phyloP scores from a whole-genome alignment of 2,888 invertebrate genomes.

The Trissolcus brochymenae region DNA sequence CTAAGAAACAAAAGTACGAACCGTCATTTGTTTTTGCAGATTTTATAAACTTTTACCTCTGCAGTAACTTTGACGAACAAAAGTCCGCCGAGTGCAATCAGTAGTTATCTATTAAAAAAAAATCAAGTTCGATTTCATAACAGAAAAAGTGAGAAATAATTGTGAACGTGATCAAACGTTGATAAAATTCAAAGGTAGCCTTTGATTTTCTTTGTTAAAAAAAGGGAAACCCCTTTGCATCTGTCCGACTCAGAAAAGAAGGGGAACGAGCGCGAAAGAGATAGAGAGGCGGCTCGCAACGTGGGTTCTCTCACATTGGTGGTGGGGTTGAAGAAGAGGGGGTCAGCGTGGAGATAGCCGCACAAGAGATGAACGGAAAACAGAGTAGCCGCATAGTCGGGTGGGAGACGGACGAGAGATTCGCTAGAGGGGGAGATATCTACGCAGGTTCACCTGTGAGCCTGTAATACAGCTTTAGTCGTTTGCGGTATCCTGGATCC shows the following conservation, averaged over 20 bases:
- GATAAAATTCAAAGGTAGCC: background rate
- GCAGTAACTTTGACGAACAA: too few species aligned
- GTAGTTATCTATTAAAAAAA: too few species aligned
- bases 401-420: conserved; percentile 21
- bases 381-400: conserved; percentile 11
- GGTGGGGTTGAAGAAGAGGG: conserved; percentile 7
- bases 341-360: conserved; percentile 21
- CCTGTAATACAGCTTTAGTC: conserved; percentile 22
- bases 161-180: too few species aligned
- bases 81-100: too few species aligned
- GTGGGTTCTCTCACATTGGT: conserved; percentile 6
- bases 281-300: conserved; percentile 7
- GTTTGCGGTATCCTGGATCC: conserved; percentile 20
- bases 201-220: background rate
- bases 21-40: background rate
- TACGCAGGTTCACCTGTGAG: conserved; percentile 28
- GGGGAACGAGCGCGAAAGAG: conserved; percentile 8
- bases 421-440: conserved; percentile 28
- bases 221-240: conserved; percentile 13
- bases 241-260: conserved; percentile 5
- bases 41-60: too few species aligned
- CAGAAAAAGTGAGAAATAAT: too few species aligned
- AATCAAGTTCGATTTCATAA: too few species aligned
- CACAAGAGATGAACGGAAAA: conserved; percentile 30
- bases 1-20: background rate